Conservation (phyloP, 2,797 vertebrate species). For the Melanotaenia maccullochi region DNA sequence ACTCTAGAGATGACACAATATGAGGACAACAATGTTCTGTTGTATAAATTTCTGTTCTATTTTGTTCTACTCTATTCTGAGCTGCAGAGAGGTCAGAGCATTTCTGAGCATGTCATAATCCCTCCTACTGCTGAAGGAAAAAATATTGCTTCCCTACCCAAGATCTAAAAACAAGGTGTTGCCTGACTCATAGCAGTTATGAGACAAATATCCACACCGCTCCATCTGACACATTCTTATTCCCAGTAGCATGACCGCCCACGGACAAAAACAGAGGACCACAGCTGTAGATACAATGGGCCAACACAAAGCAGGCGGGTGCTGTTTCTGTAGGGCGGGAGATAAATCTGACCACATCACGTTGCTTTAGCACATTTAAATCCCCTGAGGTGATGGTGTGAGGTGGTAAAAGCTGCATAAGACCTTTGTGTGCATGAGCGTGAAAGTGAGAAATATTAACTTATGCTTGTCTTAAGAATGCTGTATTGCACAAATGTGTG, state of each 20-base stretch:
- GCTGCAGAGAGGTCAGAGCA: slow-evolving; percentile 40
- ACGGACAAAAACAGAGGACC: slow-evolving; percentile 47
- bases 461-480: slow-evolving; percentile 11
- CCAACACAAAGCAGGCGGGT: slow-evolving; percentile 14
- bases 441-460: slow-evolving; percentile 23
- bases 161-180: slow-evolving; percentile 59
- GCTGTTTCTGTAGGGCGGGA: slow-evolving; percentile 13
- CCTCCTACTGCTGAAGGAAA: slow-evolving; percentile 54
- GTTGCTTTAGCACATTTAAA: slow-evolving; percentile 37
- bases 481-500: neutral
- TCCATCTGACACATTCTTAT: slow-evolving; percentile 61
- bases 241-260: slow-evolving; percentile 53
- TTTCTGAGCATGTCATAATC: slow-evolving; percentile 44
- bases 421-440: slow-evolving; percentile 22
- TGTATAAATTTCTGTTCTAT: slow-evolving; percentile 25
- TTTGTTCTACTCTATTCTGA: slow-evolving; percentile 42
- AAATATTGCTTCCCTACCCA: slow-evolving; percentile 52
- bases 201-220: slow-evolving; percentile 66
- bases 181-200: slow-evolving; percentile 63
- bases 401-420: slow-evolving; percentile 43
- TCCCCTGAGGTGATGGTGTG: slow-evolving; percentile 30
- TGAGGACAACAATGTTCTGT: slow-evolving; percentile 2
- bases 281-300: slow-evolving; percentile 38
- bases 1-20: neutral
- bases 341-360: slow-evolving; percentile 37